Percentiles rank a stretch among this genome's conserved stretches.
These are phyloP conservation scores for Ischnura elegans DNA, from an alignment of 2,888 invertebrate genomes.

Conservation along the genomic window DNA sequence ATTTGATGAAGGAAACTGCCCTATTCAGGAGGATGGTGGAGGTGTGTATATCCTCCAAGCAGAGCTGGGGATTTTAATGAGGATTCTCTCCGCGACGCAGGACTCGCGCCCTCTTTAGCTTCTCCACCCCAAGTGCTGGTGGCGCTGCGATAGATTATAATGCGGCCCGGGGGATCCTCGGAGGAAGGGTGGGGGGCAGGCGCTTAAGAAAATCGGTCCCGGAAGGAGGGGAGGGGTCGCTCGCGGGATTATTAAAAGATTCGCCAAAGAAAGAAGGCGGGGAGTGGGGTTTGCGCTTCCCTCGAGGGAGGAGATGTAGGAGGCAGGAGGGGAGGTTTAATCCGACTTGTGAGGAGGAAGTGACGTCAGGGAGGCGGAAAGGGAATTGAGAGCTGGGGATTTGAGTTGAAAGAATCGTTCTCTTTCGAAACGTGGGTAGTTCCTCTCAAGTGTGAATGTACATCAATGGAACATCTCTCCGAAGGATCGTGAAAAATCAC, in stretches of 20 bases:
- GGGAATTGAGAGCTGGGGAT: background rate
- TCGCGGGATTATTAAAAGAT: constrained; percentile 6
- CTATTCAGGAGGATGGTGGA: no score
- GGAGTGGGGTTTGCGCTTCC: background rate
- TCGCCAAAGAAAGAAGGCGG: background rate
- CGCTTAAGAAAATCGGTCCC: constrained; percentile 35
- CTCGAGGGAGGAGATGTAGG: background rate
- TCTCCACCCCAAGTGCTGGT: background rate
- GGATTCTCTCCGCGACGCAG: no score
- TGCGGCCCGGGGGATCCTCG: background rate
- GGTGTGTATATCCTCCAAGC: no score
- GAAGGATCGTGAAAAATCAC: no score
- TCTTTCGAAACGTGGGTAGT: no score
- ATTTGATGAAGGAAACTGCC: no score
- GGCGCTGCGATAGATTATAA: background rate
- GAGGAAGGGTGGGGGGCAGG: background rate
- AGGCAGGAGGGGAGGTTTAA: background rate
- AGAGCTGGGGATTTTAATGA: no score
- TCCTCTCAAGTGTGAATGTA: no score
- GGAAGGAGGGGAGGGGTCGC: background rate
- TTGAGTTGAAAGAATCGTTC: no score
- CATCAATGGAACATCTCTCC: no score
- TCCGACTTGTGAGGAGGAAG: background rate
- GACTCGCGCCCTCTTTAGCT: no score
- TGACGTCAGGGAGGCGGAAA: background rate